Base-by-base conservation (phyloP, 2,113 vertebrate genomes). In the Nipponia nippon region DNA sequence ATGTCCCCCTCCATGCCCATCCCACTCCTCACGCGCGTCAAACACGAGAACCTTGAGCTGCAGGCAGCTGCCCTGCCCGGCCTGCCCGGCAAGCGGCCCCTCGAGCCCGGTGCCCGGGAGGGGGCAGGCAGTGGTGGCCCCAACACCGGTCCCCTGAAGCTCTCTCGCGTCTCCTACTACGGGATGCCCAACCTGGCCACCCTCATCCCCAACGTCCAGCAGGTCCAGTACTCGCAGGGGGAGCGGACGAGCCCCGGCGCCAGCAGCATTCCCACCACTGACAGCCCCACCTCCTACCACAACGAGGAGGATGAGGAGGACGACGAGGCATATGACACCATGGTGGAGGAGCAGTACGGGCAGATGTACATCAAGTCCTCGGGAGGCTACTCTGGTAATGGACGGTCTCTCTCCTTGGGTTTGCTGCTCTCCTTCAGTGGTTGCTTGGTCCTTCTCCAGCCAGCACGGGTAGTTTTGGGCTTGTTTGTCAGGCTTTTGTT, bases 221-320 rank as follows among this genome's bases (percentile, higher is more conserved):
- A 98, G 94, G 97, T 97, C 46, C 98, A 97, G 94, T 99, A 98
- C 93, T 77, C 97, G 8, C 98, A 98, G 73, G 98, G 95, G 49
- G 99, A 98, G 93, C 98, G 97, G 93, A 99, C 99, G 65, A 99
- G 99, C 93, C 99, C 99, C 0, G 98, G 99, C 4, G 99, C 99
- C 53, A 99, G 99, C 98, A 99, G 99, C 97, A 98, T 99, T 80
- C 99, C 99, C 58, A 99, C 99, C 87, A 99, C 99, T 1, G 99
- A 99, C 98, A 99, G 99, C 96, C 99, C 99, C 46, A 99, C 99
- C 1, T 99, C 99, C 46, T 99, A 99, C 97, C 99, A 99, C 98
- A 99, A 99, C 3, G 99, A 99, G 92, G 99, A 99, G 71, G 99
- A 99, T 0, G 99, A 99, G 95, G 99, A 99, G 81, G 99, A 99